Percentiles rank a stretch among this genome's conserved stretches.
Conservation (phyloP, 2,888 invertebrate species). For the Cosmia trapezina region DNA sequence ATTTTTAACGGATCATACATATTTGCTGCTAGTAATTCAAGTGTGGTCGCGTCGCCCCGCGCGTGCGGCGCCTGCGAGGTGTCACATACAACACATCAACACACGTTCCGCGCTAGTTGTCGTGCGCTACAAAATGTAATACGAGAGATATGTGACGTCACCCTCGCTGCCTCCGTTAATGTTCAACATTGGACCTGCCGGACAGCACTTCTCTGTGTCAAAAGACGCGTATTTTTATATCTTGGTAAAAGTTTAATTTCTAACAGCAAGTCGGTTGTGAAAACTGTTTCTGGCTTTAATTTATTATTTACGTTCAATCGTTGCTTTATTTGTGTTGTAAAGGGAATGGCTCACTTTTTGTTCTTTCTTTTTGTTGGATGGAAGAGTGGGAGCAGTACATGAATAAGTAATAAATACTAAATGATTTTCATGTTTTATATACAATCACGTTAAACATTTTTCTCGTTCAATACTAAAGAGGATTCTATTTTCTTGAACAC, state of each 20-base stretch:
- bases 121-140: not conserved
- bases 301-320: constrained; percentile 31
- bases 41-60: not conserved
- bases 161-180: not conserved
- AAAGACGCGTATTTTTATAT: not conserved
- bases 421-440: constrained; percentile 27
- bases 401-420: constrained; percentile 38
- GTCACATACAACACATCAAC: not conserved
- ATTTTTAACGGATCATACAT: constrained; percentile 14
- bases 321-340: constrained; percentile 25
- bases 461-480: not conserved
- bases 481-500: constrained; percentile 27
- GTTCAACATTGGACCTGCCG: not conserved
- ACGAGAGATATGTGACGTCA: not conserved
- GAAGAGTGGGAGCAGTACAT: constrained; percentile 19
- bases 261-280: constrained; percentile 2
- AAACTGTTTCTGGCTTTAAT: not conserved
- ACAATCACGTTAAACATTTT: constrained; percentile 22
- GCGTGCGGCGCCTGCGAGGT: not conserved
- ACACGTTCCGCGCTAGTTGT: too few species aligned
- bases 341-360: not conserved
- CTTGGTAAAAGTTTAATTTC: not conserved
- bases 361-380: constrained; percentile 7
- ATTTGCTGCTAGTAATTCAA: constrained; percentile 42
- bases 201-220: too few species aligned